Conservation (phyloP, 92 coral and sea anemone species). For the Porites lobata region DNA sequence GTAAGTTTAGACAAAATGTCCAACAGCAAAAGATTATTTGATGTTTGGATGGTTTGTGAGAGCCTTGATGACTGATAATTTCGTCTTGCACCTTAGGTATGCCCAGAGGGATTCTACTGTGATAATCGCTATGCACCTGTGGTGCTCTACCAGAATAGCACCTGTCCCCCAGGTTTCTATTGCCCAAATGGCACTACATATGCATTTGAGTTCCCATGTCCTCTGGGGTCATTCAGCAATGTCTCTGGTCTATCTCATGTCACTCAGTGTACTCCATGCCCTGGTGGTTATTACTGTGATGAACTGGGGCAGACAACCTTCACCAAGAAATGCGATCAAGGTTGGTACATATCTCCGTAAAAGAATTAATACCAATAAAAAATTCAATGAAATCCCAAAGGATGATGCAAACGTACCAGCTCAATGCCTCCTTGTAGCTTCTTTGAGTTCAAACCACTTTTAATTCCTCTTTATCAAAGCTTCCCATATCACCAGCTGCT, state of each 20-base stretch:
- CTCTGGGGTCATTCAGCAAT: slow-evolving; percentile 94
- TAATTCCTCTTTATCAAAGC: too few relatives aligned
- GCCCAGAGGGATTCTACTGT: slow-evolving; percentile 94
- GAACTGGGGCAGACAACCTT: slow-evolving; percentile 92
- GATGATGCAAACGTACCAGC: too few relatives aligned
- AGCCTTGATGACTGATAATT: neutral
- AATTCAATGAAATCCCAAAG: too few relatives aligned
- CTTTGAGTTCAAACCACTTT: too few relatives aligned
- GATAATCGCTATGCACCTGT: slow-evolving; percentile 93
- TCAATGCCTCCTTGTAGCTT: too few relatives aligned
- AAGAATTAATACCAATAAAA: too few relatives aligned
- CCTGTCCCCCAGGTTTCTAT: slow-evolving; percentile 95
- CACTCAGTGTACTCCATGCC: slow-evolving; percentile 92
- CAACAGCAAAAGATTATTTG: too few relatives aligned
- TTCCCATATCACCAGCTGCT: too few relatives aligned
- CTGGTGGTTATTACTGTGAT: slow-evolving; percentile 94
- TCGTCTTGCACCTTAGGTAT: slow-evolving; percentile 52
- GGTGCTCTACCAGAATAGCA: slow-evolving; percentile 91
- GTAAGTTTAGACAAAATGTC: too few relatives aligned
- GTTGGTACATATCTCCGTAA: slow-evolving; percentile 39
- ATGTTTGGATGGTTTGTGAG: neutral
- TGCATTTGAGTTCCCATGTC: slow-evolving; percentile 91
- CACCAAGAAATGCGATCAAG: slow-evolving; percentile 83
- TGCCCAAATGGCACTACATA: slow-evolving; percentile 85
- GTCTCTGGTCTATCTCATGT: slow-evolving; percentile 63